These are phyloP conservation scores for Drosophila miranda DNA, from an alignment of 1,140 invertebrate genomes.

Conservation along the genomic window DNA sequence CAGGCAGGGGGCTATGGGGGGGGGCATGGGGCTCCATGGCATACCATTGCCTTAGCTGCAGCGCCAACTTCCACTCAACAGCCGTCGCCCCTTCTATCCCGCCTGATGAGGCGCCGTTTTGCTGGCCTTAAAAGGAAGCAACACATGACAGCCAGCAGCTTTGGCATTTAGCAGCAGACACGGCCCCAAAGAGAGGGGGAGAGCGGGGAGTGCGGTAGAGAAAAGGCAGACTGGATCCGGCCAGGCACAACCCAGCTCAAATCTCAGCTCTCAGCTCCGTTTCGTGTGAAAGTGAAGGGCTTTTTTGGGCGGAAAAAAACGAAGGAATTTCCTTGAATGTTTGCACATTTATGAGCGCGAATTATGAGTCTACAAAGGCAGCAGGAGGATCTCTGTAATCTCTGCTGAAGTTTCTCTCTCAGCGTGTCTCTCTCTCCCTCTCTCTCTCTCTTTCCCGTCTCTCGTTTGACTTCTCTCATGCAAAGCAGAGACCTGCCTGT, in stretches of 20 bases:
- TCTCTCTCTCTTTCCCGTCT: constrained; percentile 2
- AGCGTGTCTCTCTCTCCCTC: constrained; percentile 2
- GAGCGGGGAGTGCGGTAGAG: constrained; percentile 8
- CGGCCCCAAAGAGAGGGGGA: constrained; percentile 9
- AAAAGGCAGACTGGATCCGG: constrained; percentile 21
- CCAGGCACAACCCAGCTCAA: constrained; percentile 1
- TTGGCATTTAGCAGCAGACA: constrained; percentile 59
- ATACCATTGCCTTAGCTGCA: constrained; percentile 32
- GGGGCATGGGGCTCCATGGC: constrained; percentile 9
- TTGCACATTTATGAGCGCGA: constrained; percentile 52
- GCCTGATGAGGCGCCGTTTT: constrained; percentile 49
- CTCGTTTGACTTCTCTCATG: constrained; percentile 36
- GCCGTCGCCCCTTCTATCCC: neutral
- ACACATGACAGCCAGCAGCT: constrained; percentile 59
- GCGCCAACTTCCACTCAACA: constrained; percentile 29
- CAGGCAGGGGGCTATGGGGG: neutral
- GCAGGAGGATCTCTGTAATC: constrained; percentile 24
- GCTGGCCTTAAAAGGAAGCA: constrained; percentile 61
- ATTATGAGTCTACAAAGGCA: constrained; percentile 37
- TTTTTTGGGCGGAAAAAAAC: constrained; percentile 40
- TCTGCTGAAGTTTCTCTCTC: constrained; percentile 21
- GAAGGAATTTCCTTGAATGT: neutral
- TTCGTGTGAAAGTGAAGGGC: constrained; percentile 73
- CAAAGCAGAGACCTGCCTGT: constrained; percentile 48
- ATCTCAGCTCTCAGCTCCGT: neutral